These are phyloP conservation scores for Sitta europaea DNA, from an alignment of 2,113 vertebrate species.

Conservation along the genomic window DNA sequence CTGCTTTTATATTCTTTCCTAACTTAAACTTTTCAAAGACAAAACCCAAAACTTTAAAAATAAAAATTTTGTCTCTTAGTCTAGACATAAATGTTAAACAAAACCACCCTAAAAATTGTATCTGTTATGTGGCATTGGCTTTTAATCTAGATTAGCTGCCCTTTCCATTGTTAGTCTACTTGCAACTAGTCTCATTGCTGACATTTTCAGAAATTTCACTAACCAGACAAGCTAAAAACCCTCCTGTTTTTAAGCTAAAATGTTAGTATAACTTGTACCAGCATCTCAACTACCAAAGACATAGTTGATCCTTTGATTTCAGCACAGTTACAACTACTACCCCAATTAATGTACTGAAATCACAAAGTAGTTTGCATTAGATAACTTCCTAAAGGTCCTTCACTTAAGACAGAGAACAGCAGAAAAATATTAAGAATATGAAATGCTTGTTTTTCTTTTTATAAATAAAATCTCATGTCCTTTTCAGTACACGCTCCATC, in stretches of 20 bases:
- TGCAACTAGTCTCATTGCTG: background rate
- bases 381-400: background rate
- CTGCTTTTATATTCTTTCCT: background rate
- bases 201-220: background rate
- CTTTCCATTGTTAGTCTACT: background rate
- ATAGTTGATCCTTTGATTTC: background rate
- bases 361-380: background rate
- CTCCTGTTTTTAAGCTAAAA: background rate
- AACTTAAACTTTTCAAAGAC: background rate
- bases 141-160: background rate
- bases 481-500: background rate
- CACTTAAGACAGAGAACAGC: background rate
- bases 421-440: background rate
- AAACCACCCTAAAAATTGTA: background rate
- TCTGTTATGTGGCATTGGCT: background rate
- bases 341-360: background rate
- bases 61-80: background rate
- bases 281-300: background rate
- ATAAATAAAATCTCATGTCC: background rate
- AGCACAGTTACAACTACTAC: background rate
- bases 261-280: background rate
- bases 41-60: background rate
- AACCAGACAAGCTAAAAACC: background rate
- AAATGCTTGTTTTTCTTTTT: background rate
- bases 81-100: background rate